Base-by-base conservation (phyloP, 2,888 invertebrate species). In the Dione juno region DNA sequence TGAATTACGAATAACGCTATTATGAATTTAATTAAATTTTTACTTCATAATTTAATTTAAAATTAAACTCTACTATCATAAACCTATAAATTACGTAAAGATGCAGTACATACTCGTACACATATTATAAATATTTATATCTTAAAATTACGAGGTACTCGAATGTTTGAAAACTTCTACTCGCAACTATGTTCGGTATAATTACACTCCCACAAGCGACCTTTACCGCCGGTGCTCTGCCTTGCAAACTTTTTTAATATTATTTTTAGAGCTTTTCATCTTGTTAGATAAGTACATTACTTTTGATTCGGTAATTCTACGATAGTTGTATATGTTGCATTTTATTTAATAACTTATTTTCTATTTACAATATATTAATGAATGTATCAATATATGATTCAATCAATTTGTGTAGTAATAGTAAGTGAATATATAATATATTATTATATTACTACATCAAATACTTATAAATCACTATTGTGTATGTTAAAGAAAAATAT, bases 261-360 rank as follows among this genome's bases (percentile, higher is more conserved):
- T 71, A 76, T 75, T 77, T 76, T 75, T 72, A 74, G 66, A 73
- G 75, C 69, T 76, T 74, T 74, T 73, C 74, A 72, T 74, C 71
- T 73, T 75, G 71, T 74, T 77, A 75, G 70, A 73, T 70, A 28
- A 28, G 28, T 28, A 70, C 13, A 19, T 37, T 10, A 45, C n/a
- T 45, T 28, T 61, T 35, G 43, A 64, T 50, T 19, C 8, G 40
- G 19, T 37, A 64, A 37, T 16, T n/a, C 8, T 41, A 10, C n/a
- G 14, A n/a, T 28, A 61, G 43, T 43, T 61, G 21, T 61, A 59
- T 59, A 7, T 19, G 21, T 1, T 28, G 28, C 28, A 28, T 3
- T 28, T 28, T 28, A 28, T 28, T 28, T 28, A 3, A 5, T 3
- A 28, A 28, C 5, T 3, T 5, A 5, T 28, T 28, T 28, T 28